These are phyloP conservation scores for Argyra leucocephala DNA, from an alignment of 2,888 invertebrate genomes.

Conservation along the genomic window DNA sequence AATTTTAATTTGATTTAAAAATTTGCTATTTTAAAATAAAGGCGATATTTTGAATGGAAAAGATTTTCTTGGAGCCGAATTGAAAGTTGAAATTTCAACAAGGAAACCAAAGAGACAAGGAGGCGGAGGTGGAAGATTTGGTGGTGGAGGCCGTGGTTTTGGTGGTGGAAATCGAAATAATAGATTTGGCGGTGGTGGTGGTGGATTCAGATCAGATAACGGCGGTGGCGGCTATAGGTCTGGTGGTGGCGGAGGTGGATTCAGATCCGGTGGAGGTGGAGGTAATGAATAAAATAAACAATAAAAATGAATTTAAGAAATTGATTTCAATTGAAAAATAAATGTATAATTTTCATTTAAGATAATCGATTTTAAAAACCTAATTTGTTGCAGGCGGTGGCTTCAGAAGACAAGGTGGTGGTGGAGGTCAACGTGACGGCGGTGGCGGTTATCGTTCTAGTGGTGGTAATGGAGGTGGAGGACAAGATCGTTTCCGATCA, in stretches of 20 bases:
- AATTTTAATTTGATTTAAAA: too few species aligned
- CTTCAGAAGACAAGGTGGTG: slow-evolving; percentile 27
- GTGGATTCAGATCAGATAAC: slow-evolving; percentile 46
- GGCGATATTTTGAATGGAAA: slow-evolving; percentile 67
- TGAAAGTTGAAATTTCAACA: slow-evolving; percentile 79
- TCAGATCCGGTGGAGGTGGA: slow-evolving; percentile 24
- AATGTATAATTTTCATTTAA: slow-evolving; percentile 38
- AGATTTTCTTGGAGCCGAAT: slow-evolving; percentile 75
- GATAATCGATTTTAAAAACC: slow-evolving; percentile 43
- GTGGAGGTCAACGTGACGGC: slow-evolving; percentile 24
- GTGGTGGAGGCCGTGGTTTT: slow-evolving; percentile 45
- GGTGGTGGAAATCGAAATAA: slow-evolving; percentile 50
- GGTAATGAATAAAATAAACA: slow-evolving; percentile 17
- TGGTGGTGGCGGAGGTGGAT: slow-evolving; percentile 25
- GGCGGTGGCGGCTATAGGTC: slow-evolving; percentile 27
- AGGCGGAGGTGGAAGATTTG: slow-evolving; percentile 42
- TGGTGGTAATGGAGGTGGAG: slow-evolving; percentile 36
- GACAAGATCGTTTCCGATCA: slow-evolving; percentile 40
- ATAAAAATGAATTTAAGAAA: slow-evolving; percentile 24
- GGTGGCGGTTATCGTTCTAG: slow-evolving; percentile 21
- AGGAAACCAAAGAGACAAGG: slow-evolving; percentile 60
- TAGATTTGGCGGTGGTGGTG: slow-evolving; percentile 42
- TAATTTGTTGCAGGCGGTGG: slow-evolving; percentile 31
- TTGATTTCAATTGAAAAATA: slow-evolving; percentile 28
- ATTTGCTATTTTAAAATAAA: too few species aligned